A percentile compares a stretch with the other conserved stretches of the same genome.
Conservation (phyloP, 2,888 invertebrate species). For the Lathronympha strigana region DNA sequence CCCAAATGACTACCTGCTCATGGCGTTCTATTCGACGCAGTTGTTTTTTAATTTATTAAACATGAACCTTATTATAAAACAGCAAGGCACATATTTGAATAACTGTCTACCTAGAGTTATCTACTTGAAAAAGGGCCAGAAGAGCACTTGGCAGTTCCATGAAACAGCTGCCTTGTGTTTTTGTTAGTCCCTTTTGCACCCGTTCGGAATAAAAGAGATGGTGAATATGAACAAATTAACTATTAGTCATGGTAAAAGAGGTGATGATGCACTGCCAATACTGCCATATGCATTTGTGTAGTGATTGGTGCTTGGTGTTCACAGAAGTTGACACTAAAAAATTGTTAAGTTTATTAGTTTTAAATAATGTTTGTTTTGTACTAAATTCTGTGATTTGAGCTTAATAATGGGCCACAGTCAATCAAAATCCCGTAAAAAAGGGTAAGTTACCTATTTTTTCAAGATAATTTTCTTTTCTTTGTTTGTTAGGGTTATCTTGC, state of each 20-base stretch:
- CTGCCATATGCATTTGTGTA: background rate
- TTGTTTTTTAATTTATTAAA: background rate
- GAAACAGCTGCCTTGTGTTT: background rate
- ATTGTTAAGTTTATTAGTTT: too few relatives aligned
- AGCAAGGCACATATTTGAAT: slow-evolving; percentile 1
- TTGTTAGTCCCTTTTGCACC: background rate
- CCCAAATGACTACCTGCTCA: slow-evolving; percentile 4
- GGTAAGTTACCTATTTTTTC: background rate
- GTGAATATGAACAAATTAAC: background rate
- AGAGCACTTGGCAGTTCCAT: background rate
- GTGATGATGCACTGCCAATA: background rate
- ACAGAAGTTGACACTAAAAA: too few relatives aligned
- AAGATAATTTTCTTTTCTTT: background rate
- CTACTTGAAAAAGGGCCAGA: background rate
- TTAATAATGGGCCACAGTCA: background rate
- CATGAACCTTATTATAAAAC: background rate
- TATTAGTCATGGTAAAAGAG: background rate
- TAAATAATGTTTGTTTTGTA: background rate
- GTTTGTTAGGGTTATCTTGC: background rate
- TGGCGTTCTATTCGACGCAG: background rate
- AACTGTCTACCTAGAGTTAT: background rate
- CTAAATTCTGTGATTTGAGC: background rate
- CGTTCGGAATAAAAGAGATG: background rate
- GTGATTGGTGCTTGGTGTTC: too few relatives aligned
- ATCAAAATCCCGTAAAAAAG: background rate